A percentile compares a stretch with the other conserved stretches of the same genome.
Evolutionary conservation across 1,140 invertebrate genomes (phyloP).

Genomic region (Coptotermes formosanus): DNA sequence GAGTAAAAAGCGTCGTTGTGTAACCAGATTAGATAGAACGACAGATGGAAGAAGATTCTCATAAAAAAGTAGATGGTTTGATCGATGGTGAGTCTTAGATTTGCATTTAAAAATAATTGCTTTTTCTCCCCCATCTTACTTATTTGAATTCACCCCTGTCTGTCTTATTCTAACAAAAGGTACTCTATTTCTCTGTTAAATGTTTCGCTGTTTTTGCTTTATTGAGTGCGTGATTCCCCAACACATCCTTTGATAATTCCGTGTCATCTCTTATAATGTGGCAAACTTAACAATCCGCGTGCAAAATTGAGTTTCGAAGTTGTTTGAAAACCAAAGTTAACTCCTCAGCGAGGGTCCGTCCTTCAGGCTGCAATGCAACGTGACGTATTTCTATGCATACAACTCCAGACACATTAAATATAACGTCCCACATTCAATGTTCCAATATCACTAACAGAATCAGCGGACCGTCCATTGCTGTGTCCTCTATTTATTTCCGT

Average conservation of each 20-base stretch:
- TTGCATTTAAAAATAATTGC: constrained; percentile 19
- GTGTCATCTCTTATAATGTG: neutral
- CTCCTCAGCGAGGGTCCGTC: neutral
- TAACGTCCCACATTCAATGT: too few species aligned
- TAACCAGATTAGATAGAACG: neutral
- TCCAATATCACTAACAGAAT: too few species aligned
- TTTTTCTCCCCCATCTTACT: neutral
- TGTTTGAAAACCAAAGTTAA: constrained; percentile 13
- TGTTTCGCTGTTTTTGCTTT: neutral
- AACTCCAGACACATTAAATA: too few species aligned
- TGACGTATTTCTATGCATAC: neutral
- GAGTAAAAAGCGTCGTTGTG: constrained; percentile 19
- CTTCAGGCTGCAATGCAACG: neutral
- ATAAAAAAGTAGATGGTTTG: neutral
- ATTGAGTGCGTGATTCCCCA: neutral
- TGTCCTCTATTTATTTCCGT: too few species aligned
- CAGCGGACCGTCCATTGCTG: too few species aligned
- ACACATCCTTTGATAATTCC: neutral
- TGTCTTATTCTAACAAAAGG: neutral
- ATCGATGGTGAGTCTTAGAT: constrained; percentile 5
- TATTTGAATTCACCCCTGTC: neutral
- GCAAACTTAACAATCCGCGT: neutral
- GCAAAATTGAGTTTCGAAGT: neutral
- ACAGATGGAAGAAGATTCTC: neutral
- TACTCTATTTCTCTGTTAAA: neutral